These are phyloP conservation scores for Bradypus variegatus DNA, from an alignment of 2,797 vertebrate genomes.

Conservation along the genomic window DNA sequence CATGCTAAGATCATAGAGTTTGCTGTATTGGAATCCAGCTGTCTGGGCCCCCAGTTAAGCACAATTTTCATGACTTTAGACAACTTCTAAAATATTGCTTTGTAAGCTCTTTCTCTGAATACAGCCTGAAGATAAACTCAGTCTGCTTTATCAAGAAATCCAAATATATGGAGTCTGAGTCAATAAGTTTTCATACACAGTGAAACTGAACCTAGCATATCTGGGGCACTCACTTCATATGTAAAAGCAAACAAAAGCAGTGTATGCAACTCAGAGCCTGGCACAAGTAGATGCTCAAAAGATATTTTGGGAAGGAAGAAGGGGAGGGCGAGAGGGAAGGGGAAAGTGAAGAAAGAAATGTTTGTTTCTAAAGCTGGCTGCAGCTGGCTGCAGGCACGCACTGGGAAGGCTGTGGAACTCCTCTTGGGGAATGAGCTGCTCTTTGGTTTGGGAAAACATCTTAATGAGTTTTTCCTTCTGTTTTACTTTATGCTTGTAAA, in stretches of 20 bases:
- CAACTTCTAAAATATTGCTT: slow-evolving; percentile 7
- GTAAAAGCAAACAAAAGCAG: neutral
- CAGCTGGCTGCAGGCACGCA: neutral
- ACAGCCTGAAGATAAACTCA: slow-evolving; percentile 23
- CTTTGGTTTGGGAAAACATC: neutral
- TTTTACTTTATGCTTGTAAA: slow-evolving; percentile 8
- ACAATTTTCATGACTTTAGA: slow-evolving; percentile 26
- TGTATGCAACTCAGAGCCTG: neutral
- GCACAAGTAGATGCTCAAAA: neutral
- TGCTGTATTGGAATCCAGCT: neutral
- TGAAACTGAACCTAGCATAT: neutral
- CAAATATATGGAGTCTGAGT: slow-evolving; percentile 7
- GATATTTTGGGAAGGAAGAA: slow-evolving; percentile 1
- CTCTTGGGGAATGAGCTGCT: neutral
- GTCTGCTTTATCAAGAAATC: slow-evolving; percentile 1
- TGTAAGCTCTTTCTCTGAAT: slow-evolving; percentile 30
- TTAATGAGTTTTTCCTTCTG: slow-evolving; percentile 4
- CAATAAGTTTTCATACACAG: neutral
- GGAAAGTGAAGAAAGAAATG: neutral
- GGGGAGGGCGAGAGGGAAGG: neutral
- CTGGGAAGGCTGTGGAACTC: neutral
- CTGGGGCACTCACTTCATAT: neutral
- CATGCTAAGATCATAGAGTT: neutral
- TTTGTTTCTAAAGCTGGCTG: neutral
- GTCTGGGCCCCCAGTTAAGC: neutral